Conservation (phyloP, 2,797 vertebrate genomes). For the Odontamblyopus lacepedii region DNA sequence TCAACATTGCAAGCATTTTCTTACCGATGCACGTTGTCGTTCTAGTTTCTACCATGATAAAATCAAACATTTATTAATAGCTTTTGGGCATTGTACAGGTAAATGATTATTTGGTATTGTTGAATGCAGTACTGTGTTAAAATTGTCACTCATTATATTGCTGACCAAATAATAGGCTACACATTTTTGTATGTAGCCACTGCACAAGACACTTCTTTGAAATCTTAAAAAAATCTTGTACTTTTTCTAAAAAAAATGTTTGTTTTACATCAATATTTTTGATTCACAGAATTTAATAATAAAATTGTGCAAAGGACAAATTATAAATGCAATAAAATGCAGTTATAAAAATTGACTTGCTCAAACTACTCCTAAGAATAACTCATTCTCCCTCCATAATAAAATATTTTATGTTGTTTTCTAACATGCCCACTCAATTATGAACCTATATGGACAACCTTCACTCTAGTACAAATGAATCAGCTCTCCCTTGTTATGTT, state of each 20-base stretch:
- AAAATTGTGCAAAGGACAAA: neutral
- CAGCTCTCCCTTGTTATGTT: constrained; percentile 13
- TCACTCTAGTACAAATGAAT: constrained; percentile 12
- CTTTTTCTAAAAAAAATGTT: neutral
- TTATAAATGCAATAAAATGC: neutral
- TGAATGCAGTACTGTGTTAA: no score
- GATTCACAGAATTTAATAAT: neutral
- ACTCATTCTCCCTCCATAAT: neutral
- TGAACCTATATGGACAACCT: neutral
- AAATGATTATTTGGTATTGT: neutral
- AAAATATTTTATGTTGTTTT: neutral
- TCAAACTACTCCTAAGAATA: neutral
- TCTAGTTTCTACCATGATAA: no score
- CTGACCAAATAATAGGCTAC: neutral
- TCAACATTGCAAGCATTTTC: neutral
- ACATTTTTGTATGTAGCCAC: neutral
- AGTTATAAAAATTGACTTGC: neutral
- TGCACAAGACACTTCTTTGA: neutral
- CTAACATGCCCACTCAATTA: neutral
- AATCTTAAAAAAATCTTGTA: neutral
- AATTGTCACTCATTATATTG: neutral
- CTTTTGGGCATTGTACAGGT: neutral
- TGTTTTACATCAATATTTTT: neutral
- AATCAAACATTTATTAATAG: neutral
- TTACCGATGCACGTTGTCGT: neutral